Evolutionary conservation across 2,888 invertebrate genomes (phyloP).

Genomic region (Clostera curtula): DNA sequence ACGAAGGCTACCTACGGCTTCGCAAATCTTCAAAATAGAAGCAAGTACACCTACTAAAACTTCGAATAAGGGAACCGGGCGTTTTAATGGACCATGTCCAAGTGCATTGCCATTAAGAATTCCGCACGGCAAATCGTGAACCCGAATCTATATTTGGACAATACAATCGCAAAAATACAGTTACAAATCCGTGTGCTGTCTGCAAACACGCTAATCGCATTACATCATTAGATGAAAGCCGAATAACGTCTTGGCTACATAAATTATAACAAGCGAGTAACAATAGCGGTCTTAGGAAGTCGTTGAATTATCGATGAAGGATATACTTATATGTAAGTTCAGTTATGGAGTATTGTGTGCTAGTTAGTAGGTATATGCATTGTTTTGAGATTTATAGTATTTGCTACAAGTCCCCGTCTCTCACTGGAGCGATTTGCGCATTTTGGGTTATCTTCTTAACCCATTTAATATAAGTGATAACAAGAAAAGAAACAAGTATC

Average conservation of each 20-base stretch:
- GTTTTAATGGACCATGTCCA: background rate
- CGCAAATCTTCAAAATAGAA: background rate
- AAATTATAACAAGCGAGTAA: background rate
- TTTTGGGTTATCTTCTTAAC: no score
- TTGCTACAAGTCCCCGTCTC: no score
- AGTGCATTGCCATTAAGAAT: background rate
- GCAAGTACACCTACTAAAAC: background rate
- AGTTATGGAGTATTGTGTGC: no score
- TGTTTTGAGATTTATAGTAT: no score
- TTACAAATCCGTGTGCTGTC: background rate
- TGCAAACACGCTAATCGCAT: background rate
- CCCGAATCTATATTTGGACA: background rate
- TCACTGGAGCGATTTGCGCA: no score
- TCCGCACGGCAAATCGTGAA: background rate
- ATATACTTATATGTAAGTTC: no score
- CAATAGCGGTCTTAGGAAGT: background rate
- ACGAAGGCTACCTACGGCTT: no score
- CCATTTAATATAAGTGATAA: no score
- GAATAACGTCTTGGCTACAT: background rate
- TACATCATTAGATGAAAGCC: slow-evolving; percentile 1
- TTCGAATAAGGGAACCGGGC: background rate
- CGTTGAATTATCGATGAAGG: background rate
- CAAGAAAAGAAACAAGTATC: no score
- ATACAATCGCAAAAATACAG: slow-evolving; percentile 1
- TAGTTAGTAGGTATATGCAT: no score